These are phyloP conservation scores for Callopanchax toddi DNA, from an alignment of 2,113 vertebrate species.

Conservation along the genomic window DNA sequence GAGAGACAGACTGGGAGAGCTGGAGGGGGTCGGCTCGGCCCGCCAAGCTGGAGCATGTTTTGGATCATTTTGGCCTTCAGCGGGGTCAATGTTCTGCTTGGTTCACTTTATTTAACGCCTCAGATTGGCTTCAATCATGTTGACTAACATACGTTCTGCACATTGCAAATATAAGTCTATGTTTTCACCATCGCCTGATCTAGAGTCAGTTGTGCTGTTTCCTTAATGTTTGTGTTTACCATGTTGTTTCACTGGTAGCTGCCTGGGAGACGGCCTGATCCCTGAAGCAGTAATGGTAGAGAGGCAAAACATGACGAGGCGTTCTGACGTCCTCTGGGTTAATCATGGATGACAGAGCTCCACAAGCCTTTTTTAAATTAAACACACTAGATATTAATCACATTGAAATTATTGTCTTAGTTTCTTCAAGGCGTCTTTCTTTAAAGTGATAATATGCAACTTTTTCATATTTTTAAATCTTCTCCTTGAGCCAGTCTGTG, in stretches of 20 bases:
- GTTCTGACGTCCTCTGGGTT: slow-evolving; percentile 12
- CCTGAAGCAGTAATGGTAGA: background rate
- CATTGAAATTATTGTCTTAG: too few relatives aligned
- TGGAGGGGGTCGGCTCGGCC: slow-evolving; percentile 36
- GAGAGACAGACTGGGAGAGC: slow-evolving; percentile 53
- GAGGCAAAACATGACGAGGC: background rate
- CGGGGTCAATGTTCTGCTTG: slow-evolving; percentile 45
- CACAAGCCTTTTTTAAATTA: too few relatives aligned
- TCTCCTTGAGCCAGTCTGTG: too few relatives aligned
- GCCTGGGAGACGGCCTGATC: background rate
- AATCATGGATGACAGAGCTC: too few relatives aligned
- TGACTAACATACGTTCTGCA: slow-evolving; percentile 27
- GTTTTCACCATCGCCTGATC: background rate
- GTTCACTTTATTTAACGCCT: slow-evolving; percentile 35
- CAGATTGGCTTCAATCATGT: slow-evolving; percentile 2
- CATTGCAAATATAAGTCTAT: slow-evolving; percentile 32
- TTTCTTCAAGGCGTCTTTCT: too few relatives aligned
- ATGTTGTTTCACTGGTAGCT: background rate
- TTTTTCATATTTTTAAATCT: too few relatives aligned
- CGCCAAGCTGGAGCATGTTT: slow-evolving; percentile 56
- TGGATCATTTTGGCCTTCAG: slow-evolving; percentile 36
- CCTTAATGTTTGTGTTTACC: background rate
- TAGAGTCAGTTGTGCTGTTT: too few relatives aligned
- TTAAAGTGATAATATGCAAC: too few relatives aligned
- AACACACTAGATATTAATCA: too few relatives aligned